Percentiles rank a stretch among this genome's conserved stretches.
Conservation (phyloP, 2,888 invertebrate species). For the Euphydryas editha region DNA sequence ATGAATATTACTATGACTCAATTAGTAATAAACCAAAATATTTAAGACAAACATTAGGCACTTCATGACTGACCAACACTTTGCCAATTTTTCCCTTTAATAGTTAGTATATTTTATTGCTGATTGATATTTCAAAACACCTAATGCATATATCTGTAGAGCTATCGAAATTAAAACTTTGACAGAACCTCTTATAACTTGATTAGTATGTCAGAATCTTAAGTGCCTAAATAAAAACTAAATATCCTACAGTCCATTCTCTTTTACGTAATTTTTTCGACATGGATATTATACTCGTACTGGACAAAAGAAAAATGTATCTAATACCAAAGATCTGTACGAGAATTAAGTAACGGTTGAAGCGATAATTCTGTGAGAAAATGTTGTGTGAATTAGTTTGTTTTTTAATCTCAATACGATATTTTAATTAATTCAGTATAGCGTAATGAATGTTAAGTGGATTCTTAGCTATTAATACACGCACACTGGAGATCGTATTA, state of each 20-base stretch:
- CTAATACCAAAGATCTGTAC: conserved; percentile 18
- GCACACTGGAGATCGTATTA: background rate
- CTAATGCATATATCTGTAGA: background rate
- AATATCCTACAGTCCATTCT: conserved; percentile 9
- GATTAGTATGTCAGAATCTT: background rate
- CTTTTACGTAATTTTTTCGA: conserved; percentile 13
- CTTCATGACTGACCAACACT: background rate
- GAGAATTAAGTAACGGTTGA: conserved; percentile 20
- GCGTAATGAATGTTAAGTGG: background rate
- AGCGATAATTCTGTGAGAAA: conserved; percentile 25
- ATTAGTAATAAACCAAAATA: no score
- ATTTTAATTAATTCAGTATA: conserved; percentile 1
- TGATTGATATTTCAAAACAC: no score
- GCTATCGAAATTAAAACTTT: conserved; percentile 5
- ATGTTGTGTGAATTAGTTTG: conserved; percentile 24
- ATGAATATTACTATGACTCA: no score
- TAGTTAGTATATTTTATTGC: no score
- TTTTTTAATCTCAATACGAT: conserved; percentile 9
- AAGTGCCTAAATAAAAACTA: background rate
- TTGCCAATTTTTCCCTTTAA: no score
- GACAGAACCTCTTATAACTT: background rate
- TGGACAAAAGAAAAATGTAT: conserved; percentile 15
- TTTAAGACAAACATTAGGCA: no score
- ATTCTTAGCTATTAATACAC: background rate
- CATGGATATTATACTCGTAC: conserved; percentile 14